A percentile compares a stretch with the other conserved stretches of the same genome.
These are phyloP conservation scores for Cariama cristata DNA, from an alignment of 2,113 vertebrate species.

Conservation along the genomic window DNA sequence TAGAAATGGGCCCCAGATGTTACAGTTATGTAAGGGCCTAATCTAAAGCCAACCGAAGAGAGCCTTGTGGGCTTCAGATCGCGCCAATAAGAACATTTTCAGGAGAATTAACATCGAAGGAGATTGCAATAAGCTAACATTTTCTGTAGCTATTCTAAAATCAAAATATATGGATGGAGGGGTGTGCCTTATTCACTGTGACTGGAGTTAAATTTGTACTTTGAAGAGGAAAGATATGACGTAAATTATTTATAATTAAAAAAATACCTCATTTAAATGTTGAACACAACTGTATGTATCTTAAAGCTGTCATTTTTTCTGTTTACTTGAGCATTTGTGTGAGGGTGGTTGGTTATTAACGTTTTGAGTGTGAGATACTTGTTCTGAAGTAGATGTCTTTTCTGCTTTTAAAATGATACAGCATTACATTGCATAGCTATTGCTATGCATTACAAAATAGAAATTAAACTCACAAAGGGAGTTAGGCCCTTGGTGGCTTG, in stretches of 20 bases:
- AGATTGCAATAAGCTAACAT: not conserved
- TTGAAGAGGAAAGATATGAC: not conserved
- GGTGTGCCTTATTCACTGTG: not conserved
- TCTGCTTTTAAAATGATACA: not conserved
- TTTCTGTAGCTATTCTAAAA: not conserved
- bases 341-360: not conserved
- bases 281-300: not conserved
- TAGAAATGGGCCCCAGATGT: conserved; percentile 40
- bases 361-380: not conserved
- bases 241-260: not conserved
- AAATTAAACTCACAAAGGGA: not conserved
- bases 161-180: not conserved
- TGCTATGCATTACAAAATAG: not conserved
- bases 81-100: not conserved
- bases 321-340: not conserved
- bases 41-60: conserved; percentile 5
- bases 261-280: not conserved
- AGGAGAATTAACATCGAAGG: not conserved
- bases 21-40: conserved; percentile 43
- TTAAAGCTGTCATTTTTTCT: not conserved
- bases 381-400: not conserved
- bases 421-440: not conserved
- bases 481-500: not conserved
- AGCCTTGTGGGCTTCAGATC: conserved; percentile 26
- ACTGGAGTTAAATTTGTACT: not conserved